Evolutionary conservation across 2,797 vertebrate genomes (phyloP), one percentile per base, ranked within the genome.

Genomic region (Anguilla marmorata): DNA sequence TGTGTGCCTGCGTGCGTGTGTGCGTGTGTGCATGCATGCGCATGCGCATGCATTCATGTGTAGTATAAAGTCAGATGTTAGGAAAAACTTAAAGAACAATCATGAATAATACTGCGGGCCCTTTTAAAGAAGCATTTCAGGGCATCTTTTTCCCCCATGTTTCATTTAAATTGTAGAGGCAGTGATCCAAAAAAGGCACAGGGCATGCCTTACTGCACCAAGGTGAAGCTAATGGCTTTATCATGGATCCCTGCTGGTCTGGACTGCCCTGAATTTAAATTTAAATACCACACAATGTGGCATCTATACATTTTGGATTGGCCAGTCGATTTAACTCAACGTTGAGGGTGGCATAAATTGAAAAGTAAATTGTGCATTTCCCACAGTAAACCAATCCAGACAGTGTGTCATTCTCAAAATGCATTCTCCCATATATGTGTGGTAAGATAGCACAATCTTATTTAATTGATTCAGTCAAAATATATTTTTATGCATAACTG

Each of bases 181-280:
- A 82, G 41, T 82, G 33, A 21, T 72, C 33, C 12, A 37, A 33
- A 76, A 41, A 8, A 19, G 16, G 33, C 30, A 79, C 74, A 41
- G 74, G 74, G 37, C 16, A 79, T 79, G 74, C 74, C 79, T 24
- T 82, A 82, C 45, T 82, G 41, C 41, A 82, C 79, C 9, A 9
- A 50, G 41, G 45, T 82, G 79, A 50, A 50, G 1, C 45, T 82
- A 82, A 80, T 48, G 45, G 79, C 79, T 82, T 82, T 45, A 82
- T 80, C 37, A 80, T 48, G 41, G 16, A 80, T 82, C 79, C 45
- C 79, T 48, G 21, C 45, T 82, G 79, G 41, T n/a, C 45, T n/a
- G 45, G 19, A 16, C 79, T 82, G 41, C 21, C 21, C 2, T 8
- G 45, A 82, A 50, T 82, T 82, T 50, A 48, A 27, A 48, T 82